Conservation (phyloP, 2,113 vertebrate genomes). For the Phodopus roborovskii region DNA sequence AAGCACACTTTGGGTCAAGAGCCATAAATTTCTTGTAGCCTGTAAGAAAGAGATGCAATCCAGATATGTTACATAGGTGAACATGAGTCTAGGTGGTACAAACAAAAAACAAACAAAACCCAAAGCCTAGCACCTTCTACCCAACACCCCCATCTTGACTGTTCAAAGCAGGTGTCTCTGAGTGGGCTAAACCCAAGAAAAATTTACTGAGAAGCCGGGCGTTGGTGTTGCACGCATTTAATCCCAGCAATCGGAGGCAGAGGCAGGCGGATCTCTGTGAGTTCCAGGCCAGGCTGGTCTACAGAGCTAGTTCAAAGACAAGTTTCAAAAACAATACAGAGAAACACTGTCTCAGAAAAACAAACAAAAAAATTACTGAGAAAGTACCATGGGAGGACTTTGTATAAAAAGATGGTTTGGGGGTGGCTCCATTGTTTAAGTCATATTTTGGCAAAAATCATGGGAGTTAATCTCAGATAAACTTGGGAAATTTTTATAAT, state of each 20-base stretch:
- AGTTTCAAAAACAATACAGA: too few species aligned
- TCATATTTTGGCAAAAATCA: conserved; percentile 38
- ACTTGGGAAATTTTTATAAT: conserved; percentile 50
- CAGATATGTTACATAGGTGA: not conserved
- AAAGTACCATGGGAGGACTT: not conserved
- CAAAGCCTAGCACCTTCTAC: not conserved
- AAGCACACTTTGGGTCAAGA: not conserved
- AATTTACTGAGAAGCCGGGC: not conserved
- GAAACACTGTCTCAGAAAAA: too few species aligned
- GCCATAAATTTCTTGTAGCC: not conserved
- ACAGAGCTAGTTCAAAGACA: too few species aligned
- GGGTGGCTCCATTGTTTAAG: not conserved
- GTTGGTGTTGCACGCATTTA: too few species aligned
- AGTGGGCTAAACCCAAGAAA: not conserved
- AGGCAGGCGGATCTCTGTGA: too few species aligned
- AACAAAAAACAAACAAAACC: too few species aligned
- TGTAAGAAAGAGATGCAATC: not conserved
- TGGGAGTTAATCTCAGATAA: conserved; percentile 27
- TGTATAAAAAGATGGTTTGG: not conserved
- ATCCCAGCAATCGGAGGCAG: too few species aligned
- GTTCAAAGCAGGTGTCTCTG: not conserved
- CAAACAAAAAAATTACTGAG: not conserved
- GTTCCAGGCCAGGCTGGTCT: too few species aligned
- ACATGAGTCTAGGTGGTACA: too few species aligned
- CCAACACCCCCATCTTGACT: too few species aligned